Base-by-base conservation (phyloP, 2,797 vertebrate species). In the Tiaroga cobitis region DNA sequence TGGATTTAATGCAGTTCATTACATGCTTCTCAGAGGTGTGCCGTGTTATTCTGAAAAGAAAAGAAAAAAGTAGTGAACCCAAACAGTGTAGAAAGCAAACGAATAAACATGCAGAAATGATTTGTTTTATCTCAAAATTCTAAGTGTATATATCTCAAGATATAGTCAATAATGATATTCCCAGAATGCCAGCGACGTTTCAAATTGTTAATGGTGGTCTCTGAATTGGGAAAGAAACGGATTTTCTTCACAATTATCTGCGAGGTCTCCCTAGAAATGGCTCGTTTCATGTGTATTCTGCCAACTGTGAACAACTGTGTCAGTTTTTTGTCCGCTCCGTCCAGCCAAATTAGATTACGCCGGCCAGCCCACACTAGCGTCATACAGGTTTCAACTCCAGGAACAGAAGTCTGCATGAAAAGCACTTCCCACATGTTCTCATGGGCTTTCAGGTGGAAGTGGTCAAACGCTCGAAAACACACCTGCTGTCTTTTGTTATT, bases 1-100 rank as follows among this genome's bases (percentile, higher is more conserved):
- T 89, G 88, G 92, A 92, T 95, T 93, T 93, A 93, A 92, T 93
- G 93, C 93, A 91, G 93, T 95, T 90, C 92, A 90, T 91, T 89
- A 94, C 91, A 93, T 91, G 92, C 91, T 92, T 90, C 92, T 90
- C 90, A 91, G 91, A 78, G 5, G 43, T 83, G 74, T 75, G 51
- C 37, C 56, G 29, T 18, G 51, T 74, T 75, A 39, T 81, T 37
- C 32, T 76, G 80, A n/a, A n/a, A 81, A 75, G 80, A n/a, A n/a
- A 81, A 75, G 37, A 67, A 32, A 8, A 32, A 32, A 4, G 51
- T 49, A 26, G 39, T 41, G 41, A 74, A 87, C 54, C 56, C 79
- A 85, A 68, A 85, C 49, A 37, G 65, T 75, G 59, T 46, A 34
- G 80, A 86, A 88, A 88, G 87, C 85, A 77, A 88, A 86, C 82